Conservation (phyloP, 2,113 vertebrate species). For the Loxodonta africana region DNA sequence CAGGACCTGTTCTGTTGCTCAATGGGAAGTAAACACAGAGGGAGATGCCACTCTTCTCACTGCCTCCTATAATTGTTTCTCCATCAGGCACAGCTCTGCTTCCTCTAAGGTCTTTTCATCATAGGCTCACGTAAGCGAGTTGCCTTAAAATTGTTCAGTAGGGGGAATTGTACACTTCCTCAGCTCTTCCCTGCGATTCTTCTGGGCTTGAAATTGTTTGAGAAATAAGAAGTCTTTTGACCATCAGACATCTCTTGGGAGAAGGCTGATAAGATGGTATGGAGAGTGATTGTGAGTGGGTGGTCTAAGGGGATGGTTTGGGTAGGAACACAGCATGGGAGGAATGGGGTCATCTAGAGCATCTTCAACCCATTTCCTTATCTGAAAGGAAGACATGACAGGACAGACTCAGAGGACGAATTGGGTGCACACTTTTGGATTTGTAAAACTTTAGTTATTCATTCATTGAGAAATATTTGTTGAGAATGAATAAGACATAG, state of each 20-base stretch:
- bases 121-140: neutral
- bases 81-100: neutral
- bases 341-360: neutral
- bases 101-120: conserved; percentile 14
- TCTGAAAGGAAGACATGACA: neutral
- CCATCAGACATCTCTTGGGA: neutral
- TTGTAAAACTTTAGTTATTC: neutral
- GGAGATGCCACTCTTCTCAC: neutral
- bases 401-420: neutral
- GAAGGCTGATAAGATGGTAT: neutral
- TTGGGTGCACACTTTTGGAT: neutral
- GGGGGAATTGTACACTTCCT: neutral
- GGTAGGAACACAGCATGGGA: neutral
- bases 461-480: neutral
- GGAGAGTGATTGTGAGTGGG: neutral
- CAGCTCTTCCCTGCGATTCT: neutral
- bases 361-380: conserved; percentile 4
- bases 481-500: neutral
- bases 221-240: neutral
- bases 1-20: neutral
- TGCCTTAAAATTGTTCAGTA: neutral
- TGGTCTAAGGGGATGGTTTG: neutral
- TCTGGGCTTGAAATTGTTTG: conserved; percentile 26
- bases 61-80: neutral
- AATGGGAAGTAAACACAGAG: neutral